Base-by-base conservation (phyloP, 2,888 invertebrate genomes). In the Lithosia quadra region DNA sequence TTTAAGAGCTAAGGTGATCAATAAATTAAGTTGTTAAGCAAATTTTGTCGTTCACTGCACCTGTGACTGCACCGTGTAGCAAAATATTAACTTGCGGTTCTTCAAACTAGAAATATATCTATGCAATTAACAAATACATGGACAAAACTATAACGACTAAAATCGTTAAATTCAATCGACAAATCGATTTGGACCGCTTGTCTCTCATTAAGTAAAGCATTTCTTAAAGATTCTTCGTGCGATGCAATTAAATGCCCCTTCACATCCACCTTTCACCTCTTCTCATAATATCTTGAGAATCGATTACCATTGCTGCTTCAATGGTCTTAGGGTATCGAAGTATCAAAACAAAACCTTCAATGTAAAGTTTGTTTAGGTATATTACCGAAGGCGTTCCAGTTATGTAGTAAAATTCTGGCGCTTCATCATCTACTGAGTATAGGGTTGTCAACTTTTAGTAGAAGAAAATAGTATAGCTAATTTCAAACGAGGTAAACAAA, bases 321-420 rank as follows among this genome's bases (percentile, higher is more conserved):
- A 79, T 83, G 74, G 87, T 91, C 90, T 69, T 73, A 70, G 89
- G 92, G 85, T 72, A 88, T 81, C 91, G 91, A 91, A 92, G 91
- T 88, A 73, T 77, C 74, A 75, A 77, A 78, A 85, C 79, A 81
- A 83, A 85, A 78, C 75, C 68, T 63, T 81, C 72, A 79, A 78
- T 83, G 75, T 79, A 86, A 77, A 62, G 72, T 78, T 75, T 73
- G 74, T 77, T n/a, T n/a, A n/a, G n/a, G 68, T 73, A 81, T 82
- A 75, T 60, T 72, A 82, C 82, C 83, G 75, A 28, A 28, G 28
- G 57, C 76, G 77, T 74, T 77, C 80, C 68, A 72, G 67, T 80
- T 83, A 78, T 59, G 60, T 74, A 69, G 66, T 76, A 67, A 63
- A 49, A 49, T 53, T 68, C 58, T 22, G 64, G 74, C 74, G 72